Evolutionary conservation across 2,797 vertebrate species (phyloP), one percentile per base, ranked within the genome.

Genomic region (Coregonus ussuriensis): DNA sequence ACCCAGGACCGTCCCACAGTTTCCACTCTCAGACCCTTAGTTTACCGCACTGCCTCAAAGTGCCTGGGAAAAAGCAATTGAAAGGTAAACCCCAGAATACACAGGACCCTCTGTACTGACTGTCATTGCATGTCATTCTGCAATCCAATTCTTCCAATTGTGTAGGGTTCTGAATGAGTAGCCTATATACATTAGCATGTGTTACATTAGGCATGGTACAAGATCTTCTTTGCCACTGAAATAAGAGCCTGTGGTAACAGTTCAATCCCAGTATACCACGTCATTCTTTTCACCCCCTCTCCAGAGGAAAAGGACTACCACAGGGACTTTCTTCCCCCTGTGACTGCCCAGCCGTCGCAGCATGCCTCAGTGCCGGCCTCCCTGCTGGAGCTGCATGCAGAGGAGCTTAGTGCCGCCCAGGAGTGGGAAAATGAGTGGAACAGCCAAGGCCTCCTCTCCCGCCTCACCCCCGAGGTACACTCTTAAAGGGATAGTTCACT

Each of bases 401-500:
- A 93, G 4, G 95, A 97, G 73, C 89, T 96, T 68, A 95, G 93
- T 6, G 91, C 93, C 0, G 89, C 94, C 18, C 93, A 93, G 67
- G 95, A 95, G 81, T 95, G 88, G 95, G 95, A 96, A 74, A 87
- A 13, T 6, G 96, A 97, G 82, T 96, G 96, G 95, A 95, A 95
- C 82, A 95, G 91, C 82, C 94, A 95, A 83, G 94, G 95, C 1
- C 91, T 96, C 6, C 88, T 95, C 76, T 95, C 95, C 15, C 94
- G 93, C 74, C 94, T 96, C 81, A 92, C 89, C 5, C 93, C 94
- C 13, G 92, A 95, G 94, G 95, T 87, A 80, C 80, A 37, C 25
- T 73, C n/a, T 33, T 47, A 52, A 53, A 37, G 33, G 67, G 65
- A 37, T 37, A 6, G 35, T 37, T 37, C 35, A 37, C 35, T 6